Base-by-base conservation (phyloP, 2,797 vertebrate species). In the Urocyon cinereoargenteus region DNA sequence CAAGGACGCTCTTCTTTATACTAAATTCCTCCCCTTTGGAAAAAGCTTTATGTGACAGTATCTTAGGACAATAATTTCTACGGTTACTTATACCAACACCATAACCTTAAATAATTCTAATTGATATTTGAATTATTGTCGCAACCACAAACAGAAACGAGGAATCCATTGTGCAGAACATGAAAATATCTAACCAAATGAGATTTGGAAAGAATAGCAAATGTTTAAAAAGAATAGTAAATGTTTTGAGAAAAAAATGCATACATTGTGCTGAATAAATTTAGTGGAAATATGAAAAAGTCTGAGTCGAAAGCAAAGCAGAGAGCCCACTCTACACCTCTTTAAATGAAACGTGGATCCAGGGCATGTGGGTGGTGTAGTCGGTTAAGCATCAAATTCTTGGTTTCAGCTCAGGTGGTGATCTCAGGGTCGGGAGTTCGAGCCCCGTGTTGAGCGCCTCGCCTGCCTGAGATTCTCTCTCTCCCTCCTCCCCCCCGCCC, bases 171-270 rank as follows among this genome's bases (percentile, higher is more conserved):
- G n/a, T 91, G 16, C 45, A 72, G 8, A 78, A 40, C 19, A 16
- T 61, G 72, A 93, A 94, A 88, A 19, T 91, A 59, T 89, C 28
- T 66, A 88, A 45, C 26, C 82, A 93, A 95, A 81, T 26, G 36
- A 62, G 36, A 61, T 92, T 75, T 36, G 78, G 34, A 72, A 95
- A 93, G 19, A 83, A 81, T 64, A 82, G 53, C 53, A 81, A 81
- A 84, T 28, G 3, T 51, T 8, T 72, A n/a, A 78, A 91, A 95
- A 91, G 16, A 66, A 66, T 59, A 82, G 59, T 59, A 79, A 87
- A 84, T 28, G 2, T 51, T 45, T 86, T 34, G 66, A 45, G 62
- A 26, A 64, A 92, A 70, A 85, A 85, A 86, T 70, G 13, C 94
- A 66, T 28, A 70, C 55, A 57, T 7, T 26, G 6, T 68, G 26